Base-by-base conservation (phyloP, 2,888 invertebrate species). In the Stegana nigrithorax region DNA sequence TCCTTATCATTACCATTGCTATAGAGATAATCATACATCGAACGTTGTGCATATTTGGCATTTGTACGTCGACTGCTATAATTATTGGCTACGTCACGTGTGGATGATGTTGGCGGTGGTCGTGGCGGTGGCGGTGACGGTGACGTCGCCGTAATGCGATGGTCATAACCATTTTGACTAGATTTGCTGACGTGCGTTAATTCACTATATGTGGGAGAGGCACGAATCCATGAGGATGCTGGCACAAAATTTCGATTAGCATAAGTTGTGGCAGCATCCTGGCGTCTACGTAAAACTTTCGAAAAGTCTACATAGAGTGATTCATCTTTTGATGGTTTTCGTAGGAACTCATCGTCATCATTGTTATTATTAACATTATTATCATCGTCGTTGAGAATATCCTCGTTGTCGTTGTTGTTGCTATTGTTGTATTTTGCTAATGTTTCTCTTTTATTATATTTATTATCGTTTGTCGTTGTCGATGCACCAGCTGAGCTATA, bases 231-330 rank as follows among this genome's bases (percentile, higher is more conserved):
- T 56, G 81, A 76, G 42, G 80, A 79, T 55, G 73, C 73, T 12
- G 80, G 80, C 57, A 71, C 75, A 70, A 71, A 75, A 29, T 75
- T 78, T 10, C 69, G 53, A 55, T 55, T 55, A 21, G 53, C 21
- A 55, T 55, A 55, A 32, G 53, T 73, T 57, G 69, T 68, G 67
- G 63, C 51, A 12, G 25, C 53, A 19, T 53, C 19, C 12, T 45
- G 23, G 8, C 32, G 25, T 12, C 32, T 29, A 59, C 76, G 83
- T 66, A 84, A 80, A 58, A 80, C 77, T 72, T 85, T 84, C 57
- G 86, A 82, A 67, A 86, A 86, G 69, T 86, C 86, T 62, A 86
- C 86, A 70, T 86, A 86, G 8, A 86, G 78, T 61, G 85, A 79
- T 65, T 86, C 86, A 68, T 85, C 86, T 63, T 80, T 85, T 60